phyloP scores from a whole-genome alignment of 2,113 vertebrate genomes.

The Pomatostomus ruficeps region DNA sequence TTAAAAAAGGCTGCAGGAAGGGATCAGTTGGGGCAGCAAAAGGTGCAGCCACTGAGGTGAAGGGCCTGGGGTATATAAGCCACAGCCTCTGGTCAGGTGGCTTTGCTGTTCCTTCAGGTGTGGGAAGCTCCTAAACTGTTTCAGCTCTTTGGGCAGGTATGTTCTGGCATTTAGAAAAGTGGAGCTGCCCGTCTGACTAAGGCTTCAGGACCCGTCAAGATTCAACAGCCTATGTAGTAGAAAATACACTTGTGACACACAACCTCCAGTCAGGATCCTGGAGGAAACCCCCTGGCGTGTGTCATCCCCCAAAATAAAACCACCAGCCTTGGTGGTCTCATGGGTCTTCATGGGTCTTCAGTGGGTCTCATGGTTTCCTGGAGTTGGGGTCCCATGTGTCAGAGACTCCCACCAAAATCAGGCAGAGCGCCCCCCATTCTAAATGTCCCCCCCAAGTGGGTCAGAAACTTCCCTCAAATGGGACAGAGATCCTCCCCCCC shows the following conservation, averaged over 20 bases:
- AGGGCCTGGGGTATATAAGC: neutral
- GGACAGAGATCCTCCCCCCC: neutral
- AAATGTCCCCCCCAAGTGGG: neutral
- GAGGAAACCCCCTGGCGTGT: neutral
- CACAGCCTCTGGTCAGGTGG: rapidly evolving
- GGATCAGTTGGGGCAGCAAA: neutral
- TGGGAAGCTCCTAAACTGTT: neutral
- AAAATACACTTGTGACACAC: neutral
- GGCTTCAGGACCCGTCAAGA: rapidly evolving
- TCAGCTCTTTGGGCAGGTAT: neutral
- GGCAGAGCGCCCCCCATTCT: neutral
- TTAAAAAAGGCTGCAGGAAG: neutral
- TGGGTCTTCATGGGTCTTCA: neutral
- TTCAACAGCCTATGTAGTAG: neutral
- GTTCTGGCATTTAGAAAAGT: neutral
- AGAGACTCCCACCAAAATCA: neutral
- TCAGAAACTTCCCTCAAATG: neutral
- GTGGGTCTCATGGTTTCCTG: neutral
- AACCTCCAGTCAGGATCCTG: neutral
- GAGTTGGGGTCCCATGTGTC: neutral
- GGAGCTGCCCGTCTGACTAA: neutral
- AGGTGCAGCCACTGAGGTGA: neutral
- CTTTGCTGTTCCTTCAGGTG: neutral
- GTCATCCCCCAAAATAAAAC: neutral
- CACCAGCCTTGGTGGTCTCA: neutral